These are phyloP conservation scores for Drosophila anomelani DNA, from an alignment of 2,888 invertebrate genomes.

Conservation along the genomic window DNA sequence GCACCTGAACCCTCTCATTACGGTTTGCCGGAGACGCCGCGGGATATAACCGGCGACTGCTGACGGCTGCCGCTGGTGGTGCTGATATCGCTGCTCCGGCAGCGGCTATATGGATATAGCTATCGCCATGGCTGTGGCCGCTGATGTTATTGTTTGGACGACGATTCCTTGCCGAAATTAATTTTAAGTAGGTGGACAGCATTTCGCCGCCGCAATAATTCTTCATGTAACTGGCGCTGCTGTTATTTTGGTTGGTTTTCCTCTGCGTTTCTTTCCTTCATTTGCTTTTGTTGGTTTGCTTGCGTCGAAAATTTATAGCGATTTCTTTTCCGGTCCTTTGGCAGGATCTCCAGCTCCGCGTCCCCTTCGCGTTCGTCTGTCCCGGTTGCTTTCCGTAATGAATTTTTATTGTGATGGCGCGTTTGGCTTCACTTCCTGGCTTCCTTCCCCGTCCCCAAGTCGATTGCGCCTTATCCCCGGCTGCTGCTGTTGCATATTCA, in stretches of 20 bases:
- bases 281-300: constrained; percentile 49
- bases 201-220: constrained; percentile 76
- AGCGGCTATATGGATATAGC: neutral
- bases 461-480: constrained; percentile 62
- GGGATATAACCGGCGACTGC: constrained; percentile 61
- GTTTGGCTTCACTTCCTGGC: constrained; percentile 70
- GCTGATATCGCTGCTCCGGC: constrained; percentile 12
- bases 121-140: constrained; percentile 3
- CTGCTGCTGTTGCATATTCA: constrained; percentile 71
- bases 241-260: constrained; percentile 49
- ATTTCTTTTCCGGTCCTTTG: constrained; percentile 75
- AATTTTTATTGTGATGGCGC: constrained; percentile 78
- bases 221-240: constrained; percentile 69
- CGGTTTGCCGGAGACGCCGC: constrained; percentile 51
- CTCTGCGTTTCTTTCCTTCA: constrained; percentile 26
- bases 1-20: constrained; percentile 44
- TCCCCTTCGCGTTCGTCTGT: constrained; percentile 3
- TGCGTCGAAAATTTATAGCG: constrained; percentile 73
- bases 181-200: constrained; percentile 81
- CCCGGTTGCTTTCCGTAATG: constrained; percentile 72
- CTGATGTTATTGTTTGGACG: constrained; percentile 34
- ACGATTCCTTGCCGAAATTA: constrained; percentile 66
- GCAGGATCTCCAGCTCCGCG: constrained; percentile 30
- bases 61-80: constrained; percentile 20
- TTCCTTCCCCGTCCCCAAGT: constrained; percentile 32